Conservation (phyloP, 2,888 invertebrate species). For the Disparrhopalites patrizii region DNA sequence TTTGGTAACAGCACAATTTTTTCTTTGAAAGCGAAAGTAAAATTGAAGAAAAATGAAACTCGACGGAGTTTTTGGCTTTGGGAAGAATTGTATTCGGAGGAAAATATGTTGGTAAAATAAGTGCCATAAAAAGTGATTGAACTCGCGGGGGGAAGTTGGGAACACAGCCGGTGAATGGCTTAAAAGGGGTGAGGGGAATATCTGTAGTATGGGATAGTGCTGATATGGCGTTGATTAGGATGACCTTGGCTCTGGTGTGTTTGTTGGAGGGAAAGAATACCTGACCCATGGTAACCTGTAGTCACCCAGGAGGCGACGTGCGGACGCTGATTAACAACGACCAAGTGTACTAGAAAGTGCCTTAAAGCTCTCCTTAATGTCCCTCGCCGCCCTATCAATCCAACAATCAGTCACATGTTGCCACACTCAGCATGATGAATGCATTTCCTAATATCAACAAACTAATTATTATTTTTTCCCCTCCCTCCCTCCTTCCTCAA, state of each 20-base stretch:
- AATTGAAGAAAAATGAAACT: too few species aligned
- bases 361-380: conserved; percentile 9
- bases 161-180: too few species aligned
- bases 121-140: too few species aligned
- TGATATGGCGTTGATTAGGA: conserved; percentile 6
- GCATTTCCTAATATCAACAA: too few species aligned
- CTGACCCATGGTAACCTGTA: conserved; percentile 25
- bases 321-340: conserved; percentile 1
- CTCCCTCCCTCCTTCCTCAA: neutral
- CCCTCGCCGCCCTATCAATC: conserved; percentile 6
- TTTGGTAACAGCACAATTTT: too few species aligned
- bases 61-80: too few species aligned
- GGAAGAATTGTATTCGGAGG: too few species aligned
- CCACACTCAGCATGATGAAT: conserved; percentile 3
- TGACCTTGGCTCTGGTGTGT: conserved; percentile 7
- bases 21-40: too few species aligned
- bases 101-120: too few species aligned
- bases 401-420: conserved; percentile 7
- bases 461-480: neutral
- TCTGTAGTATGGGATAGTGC: neutral
- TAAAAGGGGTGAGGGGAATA: neutral
- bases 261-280: neutral
- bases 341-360: conserved; percentile 1
- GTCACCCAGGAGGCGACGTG: conserved; percentile 24
- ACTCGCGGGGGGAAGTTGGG: too few species aligned